Base-by-base conservation (phyloP, 2,113 vertebrate species). In the Bubalus kerabau region DNA sequence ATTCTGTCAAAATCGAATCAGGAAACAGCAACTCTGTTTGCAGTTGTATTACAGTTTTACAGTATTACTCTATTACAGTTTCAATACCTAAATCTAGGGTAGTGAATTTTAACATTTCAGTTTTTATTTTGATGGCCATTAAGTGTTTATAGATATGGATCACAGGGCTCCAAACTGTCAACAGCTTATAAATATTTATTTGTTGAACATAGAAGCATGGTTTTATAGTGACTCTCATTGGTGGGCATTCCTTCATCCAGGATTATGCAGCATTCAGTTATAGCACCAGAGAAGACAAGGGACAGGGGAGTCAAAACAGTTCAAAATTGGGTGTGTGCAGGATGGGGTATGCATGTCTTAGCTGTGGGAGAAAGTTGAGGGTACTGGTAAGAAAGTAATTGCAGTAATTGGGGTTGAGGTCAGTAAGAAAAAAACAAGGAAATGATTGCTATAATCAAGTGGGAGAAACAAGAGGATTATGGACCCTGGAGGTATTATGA, bases 1-100 rank as follows among this genome's bases (percentile, higher is more conserved):
- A 76, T 88, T 50, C 36, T 95, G 90, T 96, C 40, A 91, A 83
- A 96, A 67, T 86, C 28, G 87, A 90, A 12, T 84, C 6, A 87
- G 62, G 87, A 91, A 94, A 59, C 6, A 93, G 30, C 48, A 94
- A 40, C 82, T 81, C 43, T 81, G 17, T 92, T 86, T 83, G 93
- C 67, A 71, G 67, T 71, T 40, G 36, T 74, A 40, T 24, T n/a
- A 23, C 10, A 74, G 67, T 71, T 71, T 36, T 71, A 23, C 64
- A 36, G 32, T 67, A 17, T 4, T 11, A 64, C 30, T 80, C 11
- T 48, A 67, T 87, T 96, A 14, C 11, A 78, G 26, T 93, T 91
- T 87, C 40, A 91, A 5, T 76, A 87, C 64, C 17, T 93, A 21
- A 67, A 1, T 93, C 28, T 92, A 87, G 21, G 13, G 15, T 46